phyloP scores from a whole-genome alignment of 2,113 vertebrate genomes.

The Sminthopsis crassicaudata region DNA sequence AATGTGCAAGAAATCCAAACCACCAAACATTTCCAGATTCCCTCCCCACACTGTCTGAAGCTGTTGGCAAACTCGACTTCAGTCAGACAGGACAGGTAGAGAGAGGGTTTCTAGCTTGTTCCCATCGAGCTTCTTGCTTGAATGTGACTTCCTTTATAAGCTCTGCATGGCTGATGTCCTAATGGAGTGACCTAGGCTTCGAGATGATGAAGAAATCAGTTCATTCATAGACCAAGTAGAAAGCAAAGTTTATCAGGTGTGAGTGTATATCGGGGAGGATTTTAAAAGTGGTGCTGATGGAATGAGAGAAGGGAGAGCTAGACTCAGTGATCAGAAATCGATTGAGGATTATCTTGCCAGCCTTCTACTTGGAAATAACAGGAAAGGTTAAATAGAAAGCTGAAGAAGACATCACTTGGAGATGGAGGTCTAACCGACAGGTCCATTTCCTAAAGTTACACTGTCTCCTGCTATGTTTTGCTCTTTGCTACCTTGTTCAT shows the following conservation, averaged over 20 bases:
- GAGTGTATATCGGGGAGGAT: background rate
- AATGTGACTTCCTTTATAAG: conserved; percentile 11
- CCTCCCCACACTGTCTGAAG: conserved; percentile 9
- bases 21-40: conserved; percentile 28
- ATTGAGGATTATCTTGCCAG: background rate
- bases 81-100: background rate
- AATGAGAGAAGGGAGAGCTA: conserved; percentile 63
- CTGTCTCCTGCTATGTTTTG: background rate
- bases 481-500: background rate
- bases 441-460: background rate
- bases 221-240: conserved; percentile 42
- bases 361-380: conserved; percentile 23
- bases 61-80: conserved; percentile 36
- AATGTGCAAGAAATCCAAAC: conserved; percentile 22
- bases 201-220: conserved; percentile 57
- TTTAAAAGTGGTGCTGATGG: conserved; percentile 66
- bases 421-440: background rate
- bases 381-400: background rate
- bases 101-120: conserved; percentile 3
- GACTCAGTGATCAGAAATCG: conserved; percentile 46
- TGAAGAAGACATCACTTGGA: background rate
- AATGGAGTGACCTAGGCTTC: conserved; percentile 24
- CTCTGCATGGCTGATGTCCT: background rate
- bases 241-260: conserved; percentile 54
- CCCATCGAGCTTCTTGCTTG: background rate